Percentiles rank a stretch among this genome's conserved stretches.
These are phyloP conservation scores for Stercorarius parasiticus DNA, from an alignment of 2,113 vertebrate species.

Conservation along the genomic window DNA sequence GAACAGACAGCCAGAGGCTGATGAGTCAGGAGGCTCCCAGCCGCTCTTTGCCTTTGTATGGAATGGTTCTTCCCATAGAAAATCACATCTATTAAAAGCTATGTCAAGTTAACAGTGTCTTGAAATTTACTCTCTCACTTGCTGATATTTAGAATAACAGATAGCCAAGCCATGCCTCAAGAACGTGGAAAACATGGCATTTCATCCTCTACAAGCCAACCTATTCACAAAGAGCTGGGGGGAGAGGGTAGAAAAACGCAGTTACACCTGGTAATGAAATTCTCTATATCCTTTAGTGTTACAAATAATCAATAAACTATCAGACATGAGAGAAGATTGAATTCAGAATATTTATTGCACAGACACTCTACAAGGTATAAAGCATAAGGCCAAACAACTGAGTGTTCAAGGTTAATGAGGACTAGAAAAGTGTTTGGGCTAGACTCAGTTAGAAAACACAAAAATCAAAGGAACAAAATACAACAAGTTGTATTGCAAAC, in stretches of 20 bases:
- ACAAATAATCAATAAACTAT: conserved; percentile 25
- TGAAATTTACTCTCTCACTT: neutral
- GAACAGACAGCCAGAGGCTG: neutral
- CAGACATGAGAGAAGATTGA: neutral
- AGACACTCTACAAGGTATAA: neutral
- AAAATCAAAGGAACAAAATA: neutral
- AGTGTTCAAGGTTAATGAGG: neutral
- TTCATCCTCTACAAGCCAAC: neutral
- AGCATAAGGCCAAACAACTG: neutral
- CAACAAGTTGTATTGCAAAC: neutral
- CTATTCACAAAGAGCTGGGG: neutral
- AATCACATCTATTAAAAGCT: neutral
- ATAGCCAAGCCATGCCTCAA: neutral
- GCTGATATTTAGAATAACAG: neutral
- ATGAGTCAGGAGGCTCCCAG: conserved; percentile 22
- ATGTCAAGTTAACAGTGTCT: neutral
- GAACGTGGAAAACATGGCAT: neutral
- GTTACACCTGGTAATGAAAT: neutral
- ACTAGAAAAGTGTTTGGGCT: neutral
- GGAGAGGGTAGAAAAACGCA: neutral
- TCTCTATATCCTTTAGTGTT: neutral
- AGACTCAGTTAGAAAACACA: neutral
- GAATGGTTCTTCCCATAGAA: neutral
- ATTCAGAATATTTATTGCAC: neutral
- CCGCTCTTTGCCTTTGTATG: neutral